Base-by-base conservation (phyloP, 2,797 vertebrate genomes). In the Huso huso region DNA sequence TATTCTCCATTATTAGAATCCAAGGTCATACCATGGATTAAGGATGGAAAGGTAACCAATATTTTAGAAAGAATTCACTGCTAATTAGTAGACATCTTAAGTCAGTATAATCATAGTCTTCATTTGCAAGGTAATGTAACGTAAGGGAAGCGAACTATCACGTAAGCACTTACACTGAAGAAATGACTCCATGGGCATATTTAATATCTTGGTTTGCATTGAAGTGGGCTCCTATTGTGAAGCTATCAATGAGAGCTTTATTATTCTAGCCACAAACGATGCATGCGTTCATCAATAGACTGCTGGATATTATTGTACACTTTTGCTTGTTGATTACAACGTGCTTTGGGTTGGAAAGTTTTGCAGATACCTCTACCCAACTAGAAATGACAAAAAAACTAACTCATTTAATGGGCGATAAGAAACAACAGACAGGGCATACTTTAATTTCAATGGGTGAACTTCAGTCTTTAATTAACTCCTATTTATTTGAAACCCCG, bases 1-100 rank as follows among this genome's bases (percentile, higher is more conserved):
- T 86, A 84, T 78, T 85, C 86, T 82, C 77, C 72, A 79, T 71
- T 69, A 83, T 82, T 86, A 77, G 86, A 87, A 87, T 87, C 87
- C 88, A 86, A 88, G 87, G 86, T 88, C 85, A 81, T 84, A 84
- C 86, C 81, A 77, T 83, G 87, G 88, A 90, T 90, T 90, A 89
- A 85, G 75, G 59, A 82, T 83, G 80, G 82, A 81, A 61, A 78
- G 10, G 82, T 78, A 85, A 87, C 82, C 84, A 85, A 83, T 84
- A 81, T 81, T 61, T 81, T 61, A 76, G 4, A 37, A 37, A 37
- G 75, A 83, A 82, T 85, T 83, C 81, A 78, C 79, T 82, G 80
- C 76, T 80, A 68, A 77, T 48, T 58, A 85, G 84, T 79, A 73
- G 79, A 83, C 81, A 86, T 81, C 78, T 83, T 76, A 78, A 85